A percentile compares a stretch with the other conserved stretches of the same genome.
These are phyloP conservation scores for Neolamprologus brichardi DNA, from an alignment of 2,113 vertebrate species.

Conservation along the genomic window DNA sequence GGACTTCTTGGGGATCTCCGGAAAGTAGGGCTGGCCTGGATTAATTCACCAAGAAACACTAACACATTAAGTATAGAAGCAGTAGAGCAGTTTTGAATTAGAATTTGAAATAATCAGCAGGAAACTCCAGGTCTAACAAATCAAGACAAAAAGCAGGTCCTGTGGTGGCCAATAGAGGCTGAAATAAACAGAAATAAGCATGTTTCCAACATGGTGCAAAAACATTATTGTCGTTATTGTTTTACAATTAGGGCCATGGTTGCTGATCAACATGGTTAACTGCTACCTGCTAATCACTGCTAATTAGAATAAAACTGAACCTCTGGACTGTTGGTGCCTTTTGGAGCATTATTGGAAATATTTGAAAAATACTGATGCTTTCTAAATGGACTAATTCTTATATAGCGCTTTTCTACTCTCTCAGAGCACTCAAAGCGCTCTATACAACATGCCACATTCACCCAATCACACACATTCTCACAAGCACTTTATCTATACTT, in stretches of 20 bases:
- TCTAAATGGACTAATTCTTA: not conserved
- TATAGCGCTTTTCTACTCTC: too few species aligned
- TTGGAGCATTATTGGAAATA: not conserved
- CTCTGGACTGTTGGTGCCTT: not conserved
- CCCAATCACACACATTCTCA: too few species aligned
- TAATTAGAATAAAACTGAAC: not conserved
- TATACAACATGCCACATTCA: too few species aligned
- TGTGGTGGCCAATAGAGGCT: not conserved
- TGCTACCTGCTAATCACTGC: not conserved
- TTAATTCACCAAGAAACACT: not conserved
- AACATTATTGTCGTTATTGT: not conserved
- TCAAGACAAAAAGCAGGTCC: not conserved
- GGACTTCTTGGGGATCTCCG: conserved; percentile 13
- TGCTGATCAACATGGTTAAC: not conserved
- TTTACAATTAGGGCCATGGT: not conserved
- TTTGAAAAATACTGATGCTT: not conserved
- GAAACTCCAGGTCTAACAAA: not conserved
- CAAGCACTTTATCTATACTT: too few species aligned
- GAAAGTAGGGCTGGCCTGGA: not conserved
- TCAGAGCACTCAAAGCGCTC: too few species aligned
- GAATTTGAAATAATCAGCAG: accelerated
- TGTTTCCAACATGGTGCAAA: not conserved
- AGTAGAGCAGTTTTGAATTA: not conserved
- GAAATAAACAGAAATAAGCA: not conserved
- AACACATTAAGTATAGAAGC: not conserved